These are phyloP conservation scores for Polydrusus cervinus DNA, from an alignment of 2,888 invertebrate species.

Conservation along the genomic window DNA sequence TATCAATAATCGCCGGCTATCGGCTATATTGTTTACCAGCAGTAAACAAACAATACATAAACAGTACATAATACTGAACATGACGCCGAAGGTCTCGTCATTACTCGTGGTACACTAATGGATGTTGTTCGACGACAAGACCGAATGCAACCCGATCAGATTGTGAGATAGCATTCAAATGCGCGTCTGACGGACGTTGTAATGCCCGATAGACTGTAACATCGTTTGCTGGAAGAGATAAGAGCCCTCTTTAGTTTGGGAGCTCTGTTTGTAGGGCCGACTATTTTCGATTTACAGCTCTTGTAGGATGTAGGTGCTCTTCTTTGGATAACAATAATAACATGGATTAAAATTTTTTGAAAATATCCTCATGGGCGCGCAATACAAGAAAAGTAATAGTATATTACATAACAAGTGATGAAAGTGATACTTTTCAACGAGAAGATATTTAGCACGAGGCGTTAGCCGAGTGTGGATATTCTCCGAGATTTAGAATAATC, in stretches of 20 bases:
- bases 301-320: not conserved
- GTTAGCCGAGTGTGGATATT: too few relatives aligned
- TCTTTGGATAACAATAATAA: too few relatives aligned
- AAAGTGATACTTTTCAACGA: too few relatives aligned
- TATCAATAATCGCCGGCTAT: constrained; percentile 5
- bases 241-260: constrained; percentile 8
- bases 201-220: constrained; percentile 34
- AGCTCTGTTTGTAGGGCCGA: constrained; percentile 25
- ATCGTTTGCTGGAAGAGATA: constrained; percentile 26
- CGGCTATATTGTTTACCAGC: constrained; percentile 16
- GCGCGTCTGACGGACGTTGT: constrained; percentile 44
- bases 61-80: constrained; percentile 36
- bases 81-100: constrained; percentile 34
- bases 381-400: too few relatives aligned
- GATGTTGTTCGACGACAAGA: constrained; percentile 41
- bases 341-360: too few relatives aligned
- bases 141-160: constrained; percentile 40
- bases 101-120: constrained; percentile 40
- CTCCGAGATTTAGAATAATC: too few relatives aligned
- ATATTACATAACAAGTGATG: too few relatives aligned
- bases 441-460: too few relatives aligned
- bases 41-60: constrained; percentile 27
- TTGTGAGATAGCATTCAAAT: constrained; percentile 35
- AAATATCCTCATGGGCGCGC: too few relatives aligned
- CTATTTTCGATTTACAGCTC: constrained; percentile 32